Conservation (phyloP, 2,797 vertebrate genomes). For the Gobionotothen gibberifrons region DNA sequence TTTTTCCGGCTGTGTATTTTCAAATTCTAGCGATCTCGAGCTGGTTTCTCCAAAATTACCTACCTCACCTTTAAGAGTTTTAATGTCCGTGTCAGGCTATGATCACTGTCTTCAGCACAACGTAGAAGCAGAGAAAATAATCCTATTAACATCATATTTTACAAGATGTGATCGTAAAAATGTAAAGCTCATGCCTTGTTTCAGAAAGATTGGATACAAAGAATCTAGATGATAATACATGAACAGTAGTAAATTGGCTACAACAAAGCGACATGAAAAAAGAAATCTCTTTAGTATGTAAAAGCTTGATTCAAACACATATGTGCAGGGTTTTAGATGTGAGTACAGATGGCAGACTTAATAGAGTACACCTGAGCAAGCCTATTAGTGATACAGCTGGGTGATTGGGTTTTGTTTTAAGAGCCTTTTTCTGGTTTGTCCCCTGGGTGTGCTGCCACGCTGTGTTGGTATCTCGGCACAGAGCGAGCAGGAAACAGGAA, state of each 20-base stretch:
- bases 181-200: not conserved
- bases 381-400: slow-evolving; percentile 61
- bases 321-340: slow-evolving; percentile 46
- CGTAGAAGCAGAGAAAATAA: slow-evolving; percentile 17
- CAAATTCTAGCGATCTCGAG: no score
- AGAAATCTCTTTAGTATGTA: slow-evolving; percentile 16
- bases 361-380: slow-evolving; percentile 68
- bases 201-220: not conserved
- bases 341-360: slow-evolving; percentile 68
- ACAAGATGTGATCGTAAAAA: not conserved
- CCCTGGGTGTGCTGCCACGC: slow-evolving; percentile 61
- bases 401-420: slow-evolving; percentile 76
- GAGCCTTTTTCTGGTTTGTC: slow-evolving; percentile 59
- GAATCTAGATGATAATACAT: not conserved
- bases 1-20: no score
- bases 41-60: no score
- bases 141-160: slow-evolving; percentile 5
- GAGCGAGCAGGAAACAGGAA: slow-evolving; percentile 67
- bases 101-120: slow-evolving; percentile 37
- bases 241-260: not conserved
- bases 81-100: slow-evolving; percentile 31
- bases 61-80: no score
- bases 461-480: slow-evolving; percentile 62
- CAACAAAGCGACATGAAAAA: not conserved
- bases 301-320: slow-evolving; percentile 32